These are phyloP conservation scores for Pyrrhosoma nymphula DNA, from an alignment of 2,888 invertebrate species.

Conservation along the genomic window DNA sequence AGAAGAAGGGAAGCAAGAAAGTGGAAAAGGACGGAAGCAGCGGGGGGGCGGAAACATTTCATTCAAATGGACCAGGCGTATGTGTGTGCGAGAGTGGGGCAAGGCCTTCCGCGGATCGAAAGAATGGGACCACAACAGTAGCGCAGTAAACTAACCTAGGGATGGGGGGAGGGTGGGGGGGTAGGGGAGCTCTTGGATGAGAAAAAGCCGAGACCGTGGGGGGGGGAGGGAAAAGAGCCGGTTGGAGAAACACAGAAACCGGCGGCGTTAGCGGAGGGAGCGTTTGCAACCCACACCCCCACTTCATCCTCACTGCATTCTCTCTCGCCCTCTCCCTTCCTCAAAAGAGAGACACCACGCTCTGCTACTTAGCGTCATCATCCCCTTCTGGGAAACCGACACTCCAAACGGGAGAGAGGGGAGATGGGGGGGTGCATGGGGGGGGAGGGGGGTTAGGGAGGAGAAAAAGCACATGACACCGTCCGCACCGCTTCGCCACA, in stretches of 20 bases:
- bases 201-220: background rate
- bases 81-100: background rate
- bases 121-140: background rate
- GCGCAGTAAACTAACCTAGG: background rate
- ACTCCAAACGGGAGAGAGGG: background rate
- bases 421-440: no score
- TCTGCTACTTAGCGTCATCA: background rate
- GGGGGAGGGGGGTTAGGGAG: background rate
- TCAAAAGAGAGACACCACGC: background rate
- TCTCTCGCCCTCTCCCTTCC: background rate
- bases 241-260: no score
- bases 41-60: slow-evolving; percentile 3
- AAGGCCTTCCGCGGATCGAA: background rate
- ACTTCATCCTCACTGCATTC: background rate
- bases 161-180: background rate
- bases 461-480: background rate
- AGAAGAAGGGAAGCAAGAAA: background rate
- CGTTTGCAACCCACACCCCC: no score
- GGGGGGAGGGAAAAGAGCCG: background rate
- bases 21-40: background rate
- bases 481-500: background rate
- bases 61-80: background rate
- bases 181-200: background rate
- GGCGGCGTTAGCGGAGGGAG: background rate
- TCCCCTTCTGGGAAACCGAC: background rate